Conservation (phyloP, 2,113 vertebrate species). For the Halcyon malimbica region DNA sequence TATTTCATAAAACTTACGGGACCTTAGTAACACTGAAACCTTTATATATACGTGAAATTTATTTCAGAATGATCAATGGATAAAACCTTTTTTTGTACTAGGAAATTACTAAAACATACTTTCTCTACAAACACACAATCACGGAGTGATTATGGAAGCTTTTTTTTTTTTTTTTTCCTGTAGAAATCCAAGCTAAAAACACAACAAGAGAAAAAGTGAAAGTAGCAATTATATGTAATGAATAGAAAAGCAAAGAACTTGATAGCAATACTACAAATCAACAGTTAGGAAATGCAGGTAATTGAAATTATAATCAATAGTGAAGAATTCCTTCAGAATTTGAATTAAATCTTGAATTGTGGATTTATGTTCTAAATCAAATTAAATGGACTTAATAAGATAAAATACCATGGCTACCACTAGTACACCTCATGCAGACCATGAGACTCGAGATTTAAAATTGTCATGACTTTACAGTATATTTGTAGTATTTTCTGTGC, state of each 20-base stretch:
- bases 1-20: background rate
- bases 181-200: background rate
- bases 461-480: background rate
- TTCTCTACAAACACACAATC: background rate
- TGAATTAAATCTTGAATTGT: background rate
- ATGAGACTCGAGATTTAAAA: background rate
- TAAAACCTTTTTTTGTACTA: background rate
- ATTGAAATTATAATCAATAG: slow-evolving; percentile 36
- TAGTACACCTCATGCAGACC: background rate
- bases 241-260: slow-evolving; percentile 25
- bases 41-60: background rate
- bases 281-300: background rate
- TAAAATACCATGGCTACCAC: background rate
- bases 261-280: slow-evolving; percentile 8
- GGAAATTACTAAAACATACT: background rate
- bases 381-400: background rate
- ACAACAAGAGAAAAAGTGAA: background rate
- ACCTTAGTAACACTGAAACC: background rate
- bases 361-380: background rate
- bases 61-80: background rate
- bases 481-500: background rate
- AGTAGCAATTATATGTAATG: slow-evolving; percentile 10
- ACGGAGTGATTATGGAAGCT: background rate
- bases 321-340: slow-evolving; percentile 1
- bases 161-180: background rate